Evolutionary conservation across 2,888 invertebrate species (phyloP).

Genomic region (Phalera bucephala): DNA sequence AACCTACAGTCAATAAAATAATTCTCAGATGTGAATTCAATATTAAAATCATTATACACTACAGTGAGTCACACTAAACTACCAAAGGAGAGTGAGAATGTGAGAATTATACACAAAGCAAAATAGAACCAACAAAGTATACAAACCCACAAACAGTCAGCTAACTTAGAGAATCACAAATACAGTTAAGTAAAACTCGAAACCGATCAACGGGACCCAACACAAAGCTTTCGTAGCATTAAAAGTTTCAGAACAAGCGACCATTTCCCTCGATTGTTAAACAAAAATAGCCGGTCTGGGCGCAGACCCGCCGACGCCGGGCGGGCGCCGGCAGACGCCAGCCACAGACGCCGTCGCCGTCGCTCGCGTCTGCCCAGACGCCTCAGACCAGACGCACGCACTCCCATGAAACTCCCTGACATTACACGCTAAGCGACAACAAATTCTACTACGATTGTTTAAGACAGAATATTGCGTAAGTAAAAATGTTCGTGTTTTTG

Average conservation of each 20-base stretch:
- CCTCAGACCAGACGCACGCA: constrained; percentile 26
- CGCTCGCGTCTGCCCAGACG: not conserved
- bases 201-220: constrained; percentile 9
- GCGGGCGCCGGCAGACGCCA: constrained; percentile 12
- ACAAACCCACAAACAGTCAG: too few species aligned
- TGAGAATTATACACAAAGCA: too few species aligned
- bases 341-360: not conserved
- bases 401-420: constrained; percentile 36
- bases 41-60: too few species aligned
- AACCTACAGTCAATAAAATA: too few species aligned
- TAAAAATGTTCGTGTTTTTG: too few species aligned
- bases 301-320: constrained; percentile 65
- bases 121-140: too few species aligned
- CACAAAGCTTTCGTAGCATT: constrained; percentile 12
- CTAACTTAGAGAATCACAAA: too few species aligned
- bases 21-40: too few species aligned
- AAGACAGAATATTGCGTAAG: too few species aligned
- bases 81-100: too few species aligned
- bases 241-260: constrained; percentile 23
- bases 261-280: constrained; percentile 34
- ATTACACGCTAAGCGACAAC: constrained; percentile 42
- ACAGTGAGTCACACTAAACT: too few species aligned
- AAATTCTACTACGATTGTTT: constrained; percentile 40
- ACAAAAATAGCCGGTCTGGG: constrained; percentile 44
- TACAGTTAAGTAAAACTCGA: not conserved